Base-by-base conservation (phyloP, 64 coral and sea anemone genomes). In the Actinia tenebrosa region DNA sequence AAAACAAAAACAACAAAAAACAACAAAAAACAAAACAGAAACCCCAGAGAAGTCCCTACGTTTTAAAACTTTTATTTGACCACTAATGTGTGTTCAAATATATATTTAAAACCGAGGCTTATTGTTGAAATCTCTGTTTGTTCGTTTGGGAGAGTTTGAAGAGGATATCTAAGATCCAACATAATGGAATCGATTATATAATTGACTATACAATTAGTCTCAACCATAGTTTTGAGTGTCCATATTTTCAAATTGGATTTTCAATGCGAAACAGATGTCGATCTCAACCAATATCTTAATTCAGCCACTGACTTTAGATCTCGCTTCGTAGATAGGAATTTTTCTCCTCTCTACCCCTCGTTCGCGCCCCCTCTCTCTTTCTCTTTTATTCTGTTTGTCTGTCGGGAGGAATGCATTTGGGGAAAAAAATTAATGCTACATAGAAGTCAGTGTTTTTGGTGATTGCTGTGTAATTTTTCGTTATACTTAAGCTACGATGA, bases 161-260 rank as follows among this genome's bases (percentile, higher is more conserved):
- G 69, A 75, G 69, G 69, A 75, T 25, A 75, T 75, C 69, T 75
- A 75, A 75, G 11, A 75, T 13, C 10, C 1, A 50, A 81, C 44
- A 81, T 37, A 81, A 81, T 37, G 79, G 27, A 81, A 81, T 45
- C 79, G 79, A 81, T 81, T 81, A 81, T 81, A 50, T 81, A 81
- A 81, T 81, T 81, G 79, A 81, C 45, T 81, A 13, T 52, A 23
- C 50, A 81, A 81, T 81, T 81, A 81, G 79, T 20, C 18, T 6
- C 45, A 81, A 81, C 50, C 79, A 81, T 50, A 18, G 3, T 16
- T 53, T 81, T 30, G 45, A 81, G 79, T 81, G 46, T 45, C 79
- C 79, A 81, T n/a, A 81, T 81, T 81, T 81, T 81, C 43, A 81
- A 37, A 20, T 81, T 81, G 79, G 3, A 53, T 81, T 20, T 45